Base-by-base conservation (phyloP, 2,888 invertebrate species). In the Melipona bicolor region DNA sequence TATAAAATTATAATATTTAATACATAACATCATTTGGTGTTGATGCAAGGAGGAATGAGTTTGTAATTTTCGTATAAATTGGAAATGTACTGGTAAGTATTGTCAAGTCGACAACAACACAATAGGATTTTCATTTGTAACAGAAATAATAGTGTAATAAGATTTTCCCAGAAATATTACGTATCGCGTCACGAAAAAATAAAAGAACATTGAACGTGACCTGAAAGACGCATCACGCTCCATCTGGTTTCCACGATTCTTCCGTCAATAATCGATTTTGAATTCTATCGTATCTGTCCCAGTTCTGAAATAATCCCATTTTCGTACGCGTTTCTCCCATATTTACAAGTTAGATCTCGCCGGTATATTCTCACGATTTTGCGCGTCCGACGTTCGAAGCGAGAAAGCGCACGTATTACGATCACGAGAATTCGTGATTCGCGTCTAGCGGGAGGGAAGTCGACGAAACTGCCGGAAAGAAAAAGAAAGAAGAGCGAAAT, bases 391-490 rank as follows among this genome's bases (percentile, higher is more conserved):
- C 54, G 61, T 79, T 67, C 67, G 59, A 61, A 64, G 72, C 75
- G 78, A 84, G 79, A 85, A 84, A 83, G 68, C 32, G 80, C 72
- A 84, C 68, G 76, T 70, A 83, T 77, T 52, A 36, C 62, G 80
- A 80, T 81, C 76, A 77, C 81, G 81, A 81, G 71, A 78, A 84
- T 75, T 81, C 81, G 81, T 78, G 81, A 84, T 81, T 71, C 71
- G 62, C 61, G 50, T 11, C 43, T 49, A 49, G 50, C 70, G 61
- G 77, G 81, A 68, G 75, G 75, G 75, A 81, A 78, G 81, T 52
- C 72, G 67, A 72, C 36, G 56, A 75, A 68, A 72, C 56, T 21
- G 17, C n/a, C n/a, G 36, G n/a, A 75, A 71, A 78, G 5, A 78
- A 36, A 36, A 6, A 36, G 4, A 78, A 77, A 68, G 71, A 49